Evolutionary conservation across 2,888 invertebrate genomes (phyloP).

Genomic region (Syrista parreyssii): DNA sequence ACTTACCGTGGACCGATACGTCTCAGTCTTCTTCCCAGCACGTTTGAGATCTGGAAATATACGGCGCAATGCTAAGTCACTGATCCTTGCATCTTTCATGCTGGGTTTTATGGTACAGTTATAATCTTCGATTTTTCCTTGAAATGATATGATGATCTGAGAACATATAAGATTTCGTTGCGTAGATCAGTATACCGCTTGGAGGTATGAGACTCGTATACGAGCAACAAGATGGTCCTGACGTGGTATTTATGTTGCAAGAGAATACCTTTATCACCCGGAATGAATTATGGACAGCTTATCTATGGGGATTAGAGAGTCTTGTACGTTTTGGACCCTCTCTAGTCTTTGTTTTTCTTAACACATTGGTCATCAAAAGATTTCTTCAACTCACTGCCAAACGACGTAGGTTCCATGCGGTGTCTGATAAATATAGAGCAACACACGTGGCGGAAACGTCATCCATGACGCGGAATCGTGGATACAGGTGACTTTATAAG

Average conservation of each 20-base stretch:
- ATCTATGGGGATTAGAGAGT: slow-evolving; percentile 62
- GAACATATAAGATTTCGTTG: slow-evolving; percentile 24
- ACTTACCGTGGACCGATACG: slow-evolving; percentile 67
- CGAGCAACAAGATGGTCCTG: slow-evolving; percentile 13
- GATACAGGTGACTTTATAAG: neutral
- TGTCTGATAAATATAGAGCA: slow-evolving; percentile 29
- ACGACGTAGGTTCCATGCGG: slow-evolving; percentile 52
- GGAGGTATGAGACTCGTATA: slow-evolving; percentile 59
- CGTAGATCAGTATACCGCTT: slow-evolving; percentile 63
- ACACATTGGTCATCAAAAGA: slow-evolving; percentile 64
- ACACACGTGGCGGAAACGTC: slow-evolving; percentile 25
- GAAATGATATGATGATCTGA: neutral
- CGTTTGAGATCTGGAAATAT: slow-evolving; percentile 61
- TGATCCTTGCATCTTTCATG: slow-evolving; percentile 60
- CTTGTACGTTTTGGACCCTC: slow-evolving; percentile 66
- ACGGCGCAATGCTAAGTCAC: slow-evolving; percentile 53
- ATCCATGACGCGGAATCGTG: slow-evolving; percentile 8
- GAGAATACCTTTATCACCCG: slow-evolving; percentile 48
- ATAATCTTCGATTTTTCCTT: neutral
- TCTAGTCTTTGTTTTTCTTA: slow-evolving; percentile 64
- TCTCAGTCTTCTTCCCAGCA: slow-evolving; percentile 66
- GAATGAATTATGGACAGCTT: slow-evolving; percentile 53
- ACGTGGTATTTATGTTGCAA: slow-evolving; percentile 35
- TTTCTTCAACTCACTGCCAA: slow-evolving; percentile 64
- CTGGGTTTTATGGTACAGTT: slow-evolving; percentile 38